Percentiles rank a stretch among this genome's conserved stretches.
Evolutionary conservation across 2,888 invertebrate species (phyloP).

Genomic region (Oasisia sp.): DNA sequence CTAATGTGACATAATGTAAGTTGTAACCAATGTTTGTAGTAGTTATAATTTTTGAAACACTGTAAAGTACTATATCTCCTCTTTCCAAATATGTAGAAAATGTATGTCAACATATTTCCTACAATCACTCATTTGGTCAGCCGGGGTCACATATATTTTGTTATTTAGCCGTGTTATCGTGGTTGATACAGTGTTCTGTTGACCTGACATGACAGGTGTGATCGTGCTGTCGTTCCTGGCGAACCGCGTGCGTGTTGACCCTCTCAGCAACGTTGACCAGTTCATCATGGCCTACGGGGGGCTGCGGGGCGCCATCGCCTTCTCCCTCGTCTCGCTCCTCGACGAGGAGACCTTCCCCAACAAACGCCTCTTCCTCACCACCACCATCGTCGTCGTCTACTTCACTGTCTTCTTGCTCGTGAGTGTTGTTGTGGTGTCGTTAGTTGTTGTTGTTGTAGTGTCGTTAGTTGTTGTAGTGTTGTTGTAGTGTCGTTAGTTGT

Average conservation of each 20-base stretch:
- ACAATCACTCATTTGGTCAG: no score
- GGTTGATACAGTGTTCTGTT: neutral
- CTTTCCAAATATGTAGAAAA: no score
- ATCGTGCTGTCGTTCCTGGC: constrained; percentile 88
- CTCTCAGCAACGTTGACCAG: constrained; percentile 79
- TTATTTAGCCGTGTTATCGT: no score
- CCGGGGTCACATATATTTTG: no score
- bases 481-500: neutral
- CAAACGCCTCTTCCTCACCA: constrained; percentile 79
- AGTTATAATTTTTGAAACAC: no score
- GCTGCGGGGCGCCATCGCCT: constrained; percentile 71
- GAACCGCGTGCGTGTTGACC: constrained; percentile 70
- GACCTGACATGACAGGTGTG: constrained; percentile 79
- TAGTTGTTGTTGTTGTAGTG: neutral
- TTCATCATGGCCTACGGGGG: constrained; percentile 83
- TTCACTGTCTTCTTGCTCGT: constrained; percentile 97
- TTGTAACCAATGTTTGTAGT: no score
- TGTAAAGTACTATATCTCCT: no score
- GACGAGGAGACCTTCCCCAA: constrained; percentile 65
- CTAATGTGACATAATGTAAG: no score
- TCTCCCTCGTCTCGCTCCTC: constrained; percentile 70
- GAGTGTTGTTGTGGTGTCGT: constrained; percentile 6
- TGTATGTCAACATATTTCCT: no score
- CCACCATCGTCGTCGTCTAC: constrained; percentile 95
- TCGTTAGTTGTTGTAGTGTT: neutral